These are phyloP conservation scores for Athrips mouffetella DNA, from an alignment of 2,888 invertebrate genomes.

Conservation along the genomic window DNA sequence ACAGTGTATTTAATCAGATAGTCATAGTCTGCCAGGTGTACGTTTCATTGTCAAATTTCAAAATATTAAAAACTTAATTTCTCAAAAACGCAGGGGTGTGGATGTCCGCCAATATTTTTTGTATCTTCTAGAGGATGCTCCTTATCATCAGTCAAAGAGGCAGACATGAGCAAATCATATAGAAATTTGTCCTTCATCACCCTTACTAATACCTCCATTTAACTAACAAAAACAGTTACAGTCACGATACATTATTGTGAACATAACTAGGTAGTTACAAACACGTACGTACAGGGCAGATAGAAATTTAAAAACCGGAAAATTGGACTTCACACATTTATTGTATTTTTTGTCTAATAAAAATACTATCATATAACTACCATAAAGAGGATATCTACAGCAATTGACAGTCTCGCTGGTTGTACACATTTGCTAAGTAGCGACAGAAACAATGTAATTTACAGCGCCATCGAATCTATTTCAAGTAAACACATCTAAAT, in stretches of 20 bases:
- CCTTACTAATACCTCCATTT: not conserved
- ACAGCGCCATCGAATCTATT: constrained; percentile 59
- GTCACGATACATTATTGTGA: constrained; percentile 4
- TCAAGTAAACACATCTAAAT: constrained; percentile 45
- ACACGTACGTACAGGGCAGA: not conserved
- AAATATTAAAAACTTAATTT: too few species aligned
- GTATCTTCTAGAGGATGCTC: too few species aligned
- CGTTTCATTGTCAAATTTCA: too few species aligned
- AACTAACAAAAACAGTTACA: not conserved
- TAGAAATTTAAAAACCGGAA: constrained; percentile 27
- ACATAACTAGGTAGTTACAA: too few species aligned
- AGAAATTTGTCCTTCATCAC: not conserved
- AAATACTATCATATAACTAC: constrained; percentile 74
- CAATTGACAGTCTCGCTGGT: constrained; percentile 77
- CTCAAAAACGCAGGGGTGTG: too few species aligned
- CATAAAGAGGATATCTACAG: constrained; percentile 71
- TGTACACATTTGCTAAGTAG: constrained; percentile 49
- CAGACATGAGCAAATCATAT: too few species aligned
- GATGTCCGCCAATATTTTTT: too few species aligned
- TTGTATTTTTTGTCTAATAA: constrained; percentile 79
- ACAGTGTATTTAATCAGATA: too few species aligned
- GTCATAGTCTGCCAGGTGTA: too few species aligned
- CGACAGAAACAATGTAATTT: constrained; percentile 38
- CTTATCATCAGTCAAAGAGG: too few species aligned
- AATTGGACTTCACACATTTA: constrained; percentile 77